A percentile compares a stretch with the other conserved stretches of the same genome.
Evolutionary conservation across 1,140 invertebrate species (phyloP).

Genomic region (Trigoniulus corallinus): DNA sequence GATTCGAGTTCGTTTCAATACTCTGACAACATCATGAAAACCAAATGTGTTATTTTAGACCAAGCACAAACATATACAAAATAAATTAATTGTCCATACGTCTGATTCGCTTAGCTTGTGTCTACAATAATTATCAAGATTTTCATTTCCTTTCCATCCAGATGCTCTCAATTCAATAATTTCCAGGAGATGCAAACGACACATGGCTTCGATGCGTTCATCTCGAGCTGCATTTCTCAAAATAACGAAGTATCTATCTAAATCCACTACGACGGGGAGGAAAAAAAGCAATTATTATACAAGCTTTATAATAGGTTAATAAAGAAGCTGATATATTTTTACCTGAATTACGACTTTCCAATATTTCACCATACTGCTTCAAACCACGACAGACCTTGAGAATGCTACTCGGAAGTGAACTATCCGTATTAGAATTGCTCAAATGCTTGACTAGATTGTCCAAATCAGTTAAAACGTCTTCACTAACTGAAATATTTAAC

Average conservation of each 20-base stretch:
- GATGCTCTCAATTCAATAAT: slow-evolving; percentile 72
- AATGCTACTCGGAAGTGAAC: slow-evolving; percentile 19
- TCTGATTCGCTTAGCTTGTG: slow-evolving; percentile 55
- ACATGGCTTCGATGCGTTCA: slow-evolving; percentile 57
- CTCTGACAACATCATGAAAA: too few relatives aligned
- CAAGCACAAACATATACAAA: too few relatives aligned
- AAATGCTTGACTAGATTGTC: slow-evolving; percentile 18
- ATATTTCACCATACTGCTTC: slow-evolving; percentile 49
- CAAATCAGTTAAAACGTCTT: slow-evolving; percentile 16
- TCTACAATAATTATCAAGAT: slow-evolving; percentile 62
- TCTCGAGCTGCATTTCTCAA: slow-evolving; percentile 67
- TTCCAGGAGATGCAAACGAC: slow-evolving; percentile 66
- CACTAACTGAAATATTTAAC: background rate
- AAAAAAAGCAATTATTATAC: slow-evolving; percentile 4
- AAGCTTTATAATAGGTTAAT: slow-evolving; percentile 8
- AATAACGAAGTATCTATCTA: slow-evolving; percentile 55
- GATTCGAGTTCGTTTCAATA: background rate
- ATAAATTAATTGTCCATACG: too few relatives aligned
- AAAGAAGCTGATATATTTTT: slow-evolving; percentile 13
- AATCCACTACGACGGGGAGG: slow-evolving; percentile 30
- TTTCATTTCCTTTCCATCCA: slow-evolving; percentile 62
- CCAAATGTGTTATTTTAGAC: too few relatives aligned
- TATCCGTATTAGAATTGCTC: slow-evolving; percentile 16
- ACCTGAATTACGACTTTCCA: slow-evolving; percentile 58
- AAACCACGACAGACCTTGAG: slow-evolving; percentile 48